These are phyloP conservation scores for Leptoclinus maculatus DNA, from an alignment of 2,797 vertebrate species.

Conservation along the genomic window DNA sequence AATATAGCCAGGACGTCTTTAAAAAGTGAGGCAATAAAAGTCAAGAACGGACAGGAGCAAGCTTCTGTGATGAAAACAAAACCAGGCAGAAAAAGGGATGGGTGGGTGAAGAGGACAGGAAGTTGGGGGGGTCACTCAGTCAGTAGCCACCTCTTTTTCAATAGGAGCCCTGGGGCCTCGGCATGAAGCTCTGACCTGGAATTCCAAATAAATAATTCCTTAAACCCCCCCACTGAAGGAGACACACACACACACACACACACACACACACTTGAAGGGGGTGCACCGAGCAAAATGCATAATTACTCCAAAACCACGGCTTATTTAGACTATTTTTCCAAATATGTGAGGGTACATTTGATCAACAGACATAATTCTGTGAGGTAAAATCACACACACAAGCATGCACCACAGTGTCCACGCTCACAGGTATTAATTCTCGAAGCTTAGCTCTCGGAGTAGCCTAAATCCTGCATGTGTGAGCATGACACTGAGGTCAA, in stretches of 20 bases:
- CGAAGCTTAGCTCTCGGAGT: conserved; percentile 29
- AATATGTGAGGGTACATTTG: conserved; percentile 33
- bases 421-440: conserved; percentile 35
- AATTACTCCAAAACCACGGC: background rate
- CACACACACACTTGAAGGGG: background rate
- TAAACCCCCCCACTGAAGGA: conserved; percentile 34
- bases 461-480: conserved; percentile 40
- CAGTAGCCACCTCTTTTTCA: conserved; percentile 44
- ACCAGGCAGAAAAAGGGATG: conserved; percentile 1
- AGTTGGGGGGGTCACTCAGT: conserved; percentile 50
- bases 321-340: conserved; percentile 31
- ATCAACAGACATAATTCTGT: conserved; percentile 14
- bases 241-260: background rate
- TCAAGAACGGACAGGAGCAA: conserved; percentile 5
- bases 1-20: background rate
- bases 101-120: conserved; percentile 15
- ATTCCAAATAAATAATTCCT: conserved; percentile 78
- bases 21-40: conserved; percentile 24
- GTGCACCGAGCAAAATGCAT: conserved; percentile 25
- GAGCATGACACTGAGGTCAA: conserved; percentile 18
- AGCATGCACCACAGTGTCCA: background rate
- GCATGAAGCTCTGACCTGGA: conserved; percentile 68
- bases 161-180: conserved; percentile 46
- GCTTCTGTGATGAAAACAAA: conserved; percentile 22
- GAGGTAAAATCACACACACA: conserved; percentile 14